Conservation (phyloP, 1,140 invertebrate species). For the Ephestia elutella region DNA sequence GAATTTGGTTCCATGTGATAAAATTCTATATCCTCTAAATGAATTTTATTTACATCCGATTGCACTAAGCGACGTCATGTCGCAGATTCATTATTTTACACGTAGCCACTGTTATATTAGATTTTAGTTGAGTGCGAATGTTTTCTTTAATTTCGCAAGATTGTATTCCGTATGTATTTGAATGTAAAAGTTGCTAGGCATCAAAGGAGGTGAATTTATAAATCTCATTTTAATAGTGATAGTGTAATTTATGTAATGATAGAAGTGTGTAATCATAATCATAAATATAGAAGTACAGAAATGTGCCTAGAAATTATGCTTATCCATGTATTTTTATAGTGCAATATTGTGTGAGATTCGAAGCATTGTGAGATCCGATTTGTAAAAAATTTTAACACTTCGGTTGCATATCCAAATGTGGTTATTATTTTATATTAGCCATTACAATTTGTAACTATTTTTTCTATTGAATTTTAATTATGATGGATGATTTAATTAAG, state of each 20-base stretch:
- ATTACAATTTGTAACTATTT: too few relatives aligned
- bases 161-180: neutral
- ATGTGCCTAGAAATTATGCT: constrained; percentile 71
- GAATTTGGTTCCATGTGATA: too few relatives aligned
- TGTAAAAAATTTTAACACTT: neutral
- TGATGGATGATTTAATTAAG: too few relatives aligned
- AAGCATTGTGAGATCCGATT: constrained; percentile 23
- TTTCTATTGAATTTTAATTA: too few relatives aligned
- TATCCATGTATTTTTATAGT: constrained; percentile 68
- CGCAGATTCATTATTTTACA: constrained; percentile 1
- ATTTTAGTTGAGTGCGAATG: neutral
- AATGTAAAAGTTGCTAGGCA: neutral
- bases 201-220: constrained; percentile 10
- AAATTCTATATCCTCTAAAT: too few relatives aligned
- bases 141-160: neutral
- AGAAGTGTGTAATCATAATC: constrained; percentile 58
- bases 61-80: neutral
- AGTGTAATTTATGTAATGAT: constrained; percentile 37
- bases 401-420: neutral
- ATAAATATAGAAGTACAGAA: constrained; percentile 64
- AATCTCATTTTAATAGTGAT: constrained; percentile 31
- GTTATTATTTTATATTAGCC: too few relatives aligned
- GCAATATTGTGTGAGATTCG: constrained; percentile 56
- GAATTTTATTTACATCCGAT: neutral
- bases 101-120: neutral